phyloP scores from a whole-genome alignment of 2,888 invertebrate genomes.

The Deilephila porcellus region DNA sequence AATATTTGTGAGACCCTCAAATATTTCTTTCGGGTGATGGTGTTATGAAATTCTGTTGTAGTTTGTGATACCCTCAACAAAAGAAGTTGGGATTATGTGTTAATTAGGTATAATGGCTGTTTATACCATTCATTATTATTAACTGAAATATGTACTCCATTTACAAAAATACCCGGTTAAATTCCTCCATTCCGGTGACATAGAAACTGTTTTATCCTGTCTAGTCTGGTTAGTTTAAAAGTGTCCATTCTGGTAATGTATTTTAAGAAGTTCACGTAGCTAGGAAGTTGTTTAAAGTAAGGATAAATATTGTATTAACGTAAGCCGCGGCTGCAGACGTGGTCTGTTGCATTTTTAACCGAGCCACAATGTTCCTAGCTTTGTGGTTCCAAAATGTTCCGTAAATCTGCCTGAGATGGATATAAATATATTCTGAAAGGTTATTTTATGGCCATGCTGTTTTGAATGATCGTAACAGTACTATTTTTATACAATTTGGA shows the following conservation, averaged over 20 bases:
- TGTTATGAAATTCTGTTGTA: no score
- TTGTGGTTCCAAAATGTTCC: slow-evolving; percentile 3
- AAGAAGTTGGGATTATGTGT: no score
- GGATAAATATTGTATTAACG: slow-evolving; percentile 9
- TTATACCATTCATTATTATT: no score
- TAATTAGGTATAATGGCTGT: no score
- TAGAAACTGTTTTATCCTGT: not conserved
- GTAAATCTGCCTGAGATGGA: not conserved
- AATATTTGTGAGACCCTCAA: no score
- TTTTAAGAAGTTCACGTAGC: not conserved
- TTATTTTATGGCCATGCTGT: not conserved
- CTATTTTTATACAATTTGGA: no score
- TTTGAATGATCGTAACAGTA: no score
- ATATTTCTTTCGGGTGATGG: no score
- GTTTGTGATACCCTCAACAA: no score
- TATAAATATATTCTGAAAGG: not conserved
- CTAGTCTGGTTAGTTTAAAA: not conserved
- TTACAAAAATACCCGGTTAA: no score
- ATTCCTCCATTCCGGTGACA: no score
- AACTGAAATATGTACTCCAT: no score
- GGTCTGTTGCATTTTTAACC: slow-evolving; percentile 1
- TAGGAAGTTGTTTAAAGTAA: slow-evolving; percentile 12
- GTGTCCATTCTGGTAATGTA: slow-evolving; percentile 2
- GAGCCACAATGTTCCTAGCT: not conserved
- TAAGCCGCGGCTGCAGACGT: slow-evolving; percentile 1